A percentile compares a stretch with the other conserved stretches of the same genome.
Evolutionary conservation across 2,113 vertebrate genomes (phyloP).

Genomic region (Ascaphus truei): DNA sequence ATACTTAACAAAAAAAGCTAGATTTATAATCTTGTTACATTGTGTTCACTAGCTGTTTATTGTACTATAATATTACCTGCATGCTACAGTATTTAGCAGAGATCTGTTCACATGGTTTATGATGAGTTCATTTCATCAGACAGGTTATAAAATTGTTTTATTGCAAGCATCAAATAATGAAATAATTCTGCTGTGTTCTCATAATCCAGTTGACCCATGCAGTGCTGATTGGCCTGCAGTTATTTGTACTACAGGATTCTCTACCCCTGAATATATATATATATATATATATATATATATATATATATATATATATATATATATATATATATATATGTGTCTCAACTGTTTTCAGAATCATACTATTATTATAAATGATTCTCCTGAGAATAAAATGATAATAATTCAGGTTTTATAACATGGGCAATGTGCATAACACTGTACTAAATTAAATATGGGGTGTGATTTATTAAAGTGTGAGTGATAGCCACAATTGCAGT

Average conservation of each 20-base stretch:
- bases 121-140: conserved; percentile 23
- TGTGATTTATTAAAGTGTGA: too few relatives aligned
- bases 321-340: too few relatives aligned
- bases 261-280: too few relatives aligned
- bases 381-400: too few relatives aligned
- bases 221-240: neutral
- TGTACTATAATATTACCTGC: conserved; percentile 25
- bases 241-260: too few relatives aligned
- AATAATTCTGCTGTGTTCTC: neutral
- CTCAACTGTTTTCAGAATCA: conserved; percentile 21
- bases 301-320: too few relatives aligned
- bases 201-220: neutral
- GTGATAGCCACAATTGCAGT: too few relatives aligned
- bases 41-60: conserved; percentile 27
- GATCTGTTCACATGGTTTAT: neutral
- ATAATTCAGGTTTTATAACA: too few relatives aligned
- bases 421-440: too few relatives aligned
- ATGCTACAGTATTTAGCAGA: neutral
- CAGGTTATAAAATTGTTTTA: conserved; percentile 28
- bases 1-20: neutral
- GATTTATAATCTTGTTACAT: conserved; percentile 35
- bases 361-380: too few relatives aligned
- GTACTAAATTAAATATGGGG: too few relatives aligned
- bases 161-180: conserved; percentile 2
- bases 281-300: too few relatives aligned